phyloP scores from a whole-genome alignment of 2,797 vertebrate species.

The Acanthurus lineatus region DNA sequence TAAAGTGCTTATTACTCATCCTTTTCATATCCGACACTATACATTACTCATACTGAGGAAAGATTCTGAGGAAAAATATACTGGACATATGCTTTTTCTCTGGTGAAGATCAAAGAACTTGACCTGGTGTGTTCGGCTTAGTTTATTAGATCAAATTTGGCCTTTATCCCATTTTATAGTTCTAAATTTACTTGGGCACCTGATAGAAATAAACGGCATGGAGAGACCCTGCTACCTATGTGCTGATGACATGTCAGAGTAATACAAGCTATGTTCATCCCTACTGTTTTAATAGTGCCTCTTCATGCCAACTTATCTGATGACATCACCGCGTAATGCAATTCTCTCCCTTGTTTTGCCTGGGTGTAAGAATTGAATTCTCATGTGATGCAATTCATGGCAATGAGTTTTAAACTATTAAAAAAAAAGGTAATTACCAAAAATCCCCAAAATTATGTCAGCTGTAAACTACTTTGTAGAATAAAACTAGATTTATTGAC shows the following conservation, averaged over 20 bases:
- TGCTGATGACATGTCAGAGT: slow-evolving; percentile 84
- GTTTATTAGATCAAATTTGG: slow-evolving; percentile 14
- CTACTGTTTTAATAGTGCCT: slow-evolving; percentile 67
- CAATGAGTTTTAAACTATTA: slow-evolving; percentile 75
- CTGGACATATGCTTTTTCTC: slow-evolving; percentile 1
- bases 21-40: slow-evolving; percentile 13
- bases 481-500: slow-evolving; percentile 49
- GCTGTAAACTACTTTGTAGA: slow-evolving; percentile 43
- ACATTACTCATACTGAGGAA: slow-evolving; percentile 8
- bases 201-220: slow-evolving; percentile 37
- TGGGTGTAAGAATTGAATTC: slow-evolving; percentile 76
- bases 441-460: slow-evolving; percentile 64
- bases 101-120: slow-evolving; percentile 12
- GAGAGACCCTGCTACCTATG: slow-evolving; percentile 59
- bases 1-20: not conserved
- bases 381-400: slow-evolving; percentile 85
- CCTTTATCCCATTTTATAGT: slow-evolving; percentile 28
- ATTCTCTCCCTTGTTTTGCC: slow-evolving; percentile 72
- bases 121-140: slow-evolving; percentile 19
- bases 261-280: slow-evolving; percentile 73
- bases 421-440: slow-evolving; percentile 74
- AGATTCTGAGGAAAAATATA: not conserved
- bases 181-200: slow-evolving; percentile 42
- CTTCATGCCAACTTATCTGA: slow-evolving; percentile 79
- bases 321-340: slow-evolving; percentile 86